These are phyloP conservation scores for Bombus sibiricus DNA, from an alignment of 1,140 invertebrate species.

Conservation along the genomic window DNA sequence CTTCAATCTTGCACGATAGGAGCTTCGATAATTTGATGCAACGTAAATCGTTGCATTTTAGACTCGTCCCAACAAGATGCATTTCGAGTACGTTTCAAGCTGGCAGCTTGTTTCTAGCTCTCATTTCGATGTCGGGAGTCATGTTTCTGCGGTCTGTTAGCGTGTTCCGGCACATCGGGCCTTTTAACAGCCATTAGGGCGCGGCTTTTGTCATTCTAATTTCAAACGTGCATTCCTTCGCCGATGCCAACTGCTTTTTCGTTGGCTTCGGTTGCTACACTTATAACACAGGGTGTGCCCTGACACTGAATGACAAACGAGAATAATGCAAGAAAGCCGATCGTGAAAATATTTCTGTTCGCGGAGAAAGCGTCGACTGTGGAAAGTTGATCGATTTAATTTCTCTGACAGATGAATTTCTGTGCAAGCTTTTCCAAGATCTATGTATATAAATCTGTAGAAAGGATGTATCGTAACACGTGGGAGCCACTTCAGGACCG, in stretches of 20 bases:
- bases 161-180: conserved; percentile 6
- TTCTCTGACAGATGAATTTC: background rate
- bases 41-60: background rate
- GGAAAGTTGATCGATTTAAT: background rate
- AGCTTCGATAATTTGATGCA: background rate
- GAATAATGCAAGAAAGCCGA: background rate
- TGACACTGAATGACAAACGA: background rate
- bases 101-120: background rate
- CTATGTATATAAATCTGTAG: background rate
- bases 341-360: background rate
- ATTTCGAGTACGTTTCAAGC: background rate
- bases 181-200: conserved; percentile 41
- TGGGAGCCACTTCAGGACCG: too few species aligned
- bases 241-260: conserved; percentile 6
- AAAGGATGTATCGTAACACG: too few species aligned
- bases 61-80: background rate
- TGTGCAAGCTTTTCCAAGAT: background rate
- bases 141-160: conserved; percentile 8
- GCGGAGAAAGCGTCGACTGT: background rate
- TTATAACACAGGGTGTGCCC: conserved; percentile 6
- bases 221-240: conserved; percentile 22
- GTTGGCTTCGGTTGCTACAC: conserved; percentile 22
- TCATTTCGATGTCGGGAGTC: background rate
- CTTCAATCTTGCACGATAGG: background rate
- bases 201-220: conserved; percentile 49